These are phyloP conservation scores for Nematolebias whitei DNA, from an alignment of 2,113 vertebrate genomes.

Conservation along the genomic window DNA sequence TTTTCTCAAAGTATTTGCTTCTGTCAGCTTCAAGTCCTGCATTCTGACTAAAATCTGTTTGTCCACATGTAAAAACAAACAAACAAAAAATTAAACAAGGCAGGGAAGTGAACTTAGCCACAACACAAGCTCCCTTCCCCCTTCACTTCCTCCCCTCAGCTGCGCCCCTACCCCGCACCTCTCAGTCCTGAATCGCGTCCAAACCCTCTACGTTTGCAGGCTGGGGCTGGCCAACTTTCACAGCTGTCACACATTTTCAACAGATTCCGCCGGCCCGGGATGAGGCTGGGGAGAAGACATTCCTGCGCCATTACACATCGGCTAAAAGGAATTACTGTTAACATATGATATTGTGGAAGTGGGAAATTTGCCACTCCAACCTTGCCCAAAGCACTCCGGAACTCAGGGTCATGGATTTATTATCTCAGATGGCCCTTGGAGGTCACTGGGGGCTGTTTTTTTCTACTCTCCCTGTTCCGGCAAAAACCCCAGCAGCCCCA, in stretches of 20 bases:
- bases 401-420: conserved; percentile 89
- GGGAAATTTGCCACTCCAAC: conserved; percentile 91
- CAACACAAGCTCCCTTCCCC: conserved; percentile 32
- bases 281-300: conserved; percentile 92
- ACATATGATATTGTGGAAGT: conserved; percentile 98
- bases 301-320: conserved; percentile 95
- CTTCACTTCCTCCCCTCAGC: conserved; percentile 3
- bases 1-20: too few relatives aligned
- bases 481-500: conserved; percentile 70
- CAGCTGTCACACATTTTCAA: conserved; percentile 99
- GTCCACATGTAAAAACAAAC: too few relatives aligned
- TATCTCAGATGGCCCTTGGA: conserved; percentile 86
- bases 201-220: conserved; percentile 87
- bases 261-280: conserved; percentile 93
- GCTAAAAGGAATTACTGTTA: conserved; percentile 94
- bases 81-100: background rate
- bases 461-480: conserved; percentile 51
- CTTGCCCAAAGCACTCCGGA: conserved; percentile 93
- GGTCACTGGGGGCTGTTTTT: conserved; percentile 75
- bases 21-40: too few relatives aligned
- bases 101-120: conserved; percentile 23
- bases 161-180: conserved; percentile 27
- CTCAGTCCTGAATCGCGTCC: conserved; percentile 79
- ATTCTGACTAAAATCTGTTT: too few relatives aligned
- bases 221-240: conserved; percentile 85